Base-by-base conservation (phyloP, 1,140 invertebrate genomes). In the Leptinotarsa texana region DNA sequence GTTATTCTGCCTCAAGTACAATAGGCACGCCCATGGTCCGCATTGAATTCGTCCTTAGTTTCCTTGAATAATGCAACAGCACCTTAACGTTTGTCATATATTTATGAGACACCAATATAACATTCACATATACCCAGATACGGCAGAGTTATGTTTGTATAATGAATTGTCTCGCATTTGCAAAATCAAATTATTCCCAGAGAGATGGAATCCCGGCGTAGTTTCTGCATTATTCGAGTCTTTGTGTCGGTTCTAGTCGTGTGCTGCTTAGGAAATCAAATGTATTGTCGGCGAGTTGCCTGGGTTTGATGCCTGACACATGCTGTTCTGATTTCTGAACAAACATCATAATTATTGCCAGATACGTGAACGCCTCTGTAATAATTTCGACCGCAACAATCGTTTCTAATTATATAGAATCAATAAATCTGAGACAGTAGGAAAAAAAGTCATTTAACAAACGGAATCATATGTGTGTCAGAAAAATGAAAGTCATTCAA, bases 261-360 rank as follows among this genome's bases (percentile, higher is more conserved):
- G 65, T 74, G 51, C 47, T 68, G 73, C 65, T 74, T 74, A 68
- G 73, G 73, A 74, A 74, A 74, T 74, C 73, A 74, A 74, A 74
- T 47, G 22, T 74, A 74, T 74, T 74, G 73, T 74, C 66, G 66
- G 48, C 42, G 57, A 48, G 18, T 24, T 65, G 65, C 63, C 65
- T 74, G 73, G 63, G 66, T 69, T 69, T 74, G 73, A 74, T 27
- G 65, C 18, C 73, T 74, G 73, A 74, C 73, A 74, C 63, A 74
- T 74, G 65, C 73, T 74, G 73, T 74, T 74, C 73, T 68, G 73
- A 74, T 74, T 74, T 74, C 73, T 67, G 63, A 73, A 74, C 73
- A 74, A 74, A 74, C 66, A 47, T 74, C 73, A 74, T 74, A 74
- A 74, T 75, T 73, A 61, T 63, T 51, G 24, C 69, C 69, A 65